Evolutionary conservation across 37 sponge, comb jelly and placozoan genomes (phyloP).

Genomic region (Lycopodina hypogea): DNA sequence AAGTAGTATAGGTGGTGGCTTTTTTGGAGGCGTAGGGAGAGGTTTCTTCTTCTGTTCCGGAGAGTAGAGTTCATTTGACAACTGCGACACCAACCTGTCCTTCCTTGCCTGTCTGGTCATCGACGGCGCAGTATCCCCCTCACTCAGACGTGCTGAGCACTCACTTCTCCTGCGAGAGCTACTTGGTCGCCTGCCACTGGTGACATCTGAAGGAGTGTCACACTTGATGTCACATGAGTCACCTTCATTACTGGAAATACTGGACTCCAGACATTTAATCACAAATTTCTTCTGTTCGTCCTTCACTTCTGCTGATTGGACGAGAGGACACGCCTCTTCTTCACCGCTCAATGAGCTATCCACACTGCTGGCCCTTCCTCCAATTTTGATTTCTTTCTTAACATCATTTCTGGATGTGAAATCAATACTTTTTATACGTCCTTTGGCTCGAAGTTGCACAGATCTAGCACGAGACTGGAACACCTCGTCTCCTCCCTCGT

Average conservation of each 20-base stretch:
- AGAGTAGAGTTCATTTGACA: too few species aligned
- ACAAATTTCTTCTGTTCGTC: background rate
- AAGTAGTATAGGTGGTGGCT: background rate
- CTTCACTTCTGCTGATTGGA: too few species aligned
- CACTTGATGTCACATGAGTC: background rate
- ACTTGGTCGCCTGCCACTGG: too few species aligned
- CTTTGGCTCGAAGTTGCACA: background rate
- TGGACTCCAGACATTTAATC: background rate
- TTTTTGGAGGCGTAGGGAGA: background rate
- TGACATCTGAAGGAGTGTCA: too few species aligned
- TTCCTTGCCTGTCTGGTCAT: too few species aligned
- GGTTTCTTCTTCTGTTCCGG: too few species aligned
- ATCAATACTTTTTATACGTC: background rate
- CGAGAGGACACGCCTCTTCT: constrained; percentile 2
- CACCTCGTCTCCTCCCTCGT: background rate
- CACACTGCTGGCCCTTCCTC: background rate
- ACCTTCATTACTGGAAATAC: background rate
- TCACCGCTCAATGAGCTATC: background rate
- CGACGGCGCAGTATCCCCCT: too few species aligned
- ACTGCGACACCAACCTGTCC: too few species aligned
- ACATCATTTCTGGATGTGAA: background rate
- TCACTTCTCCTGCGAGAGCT: too few species aligned
- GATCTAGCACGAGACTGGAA: background rate
- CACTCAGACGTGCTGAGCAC: too few species aligned
- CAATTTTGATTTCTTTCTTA: too few species aligned